Evolutionary conservation across 2,888 invertebrate genomes (phyloP), one percentile per base, ranked within the genome.

Genomic region (Choristoneura rosaceana): DNA sequence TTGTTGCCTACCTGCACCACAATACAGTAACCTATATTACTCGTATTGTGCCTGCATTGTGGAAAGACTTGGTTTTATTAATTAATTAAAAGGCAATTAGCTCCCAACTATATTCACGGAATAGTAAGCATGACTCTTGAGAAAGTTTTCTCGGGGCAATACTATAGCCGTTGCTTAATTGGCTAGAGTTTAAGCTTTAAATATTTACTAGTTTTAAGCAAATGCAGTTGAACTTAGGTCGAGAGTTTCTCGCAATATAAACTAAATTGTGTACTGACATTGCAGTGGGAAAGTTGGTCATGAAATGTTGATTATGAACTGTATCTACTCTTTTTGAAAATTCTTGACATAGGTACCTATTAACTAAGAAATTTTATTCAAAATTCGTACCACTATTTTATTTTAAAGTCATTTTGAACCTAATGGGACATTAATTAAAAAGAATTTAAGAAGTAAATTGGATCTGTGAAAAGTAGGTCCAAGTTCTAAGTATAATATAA

Each of bases 121-220:
- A 82, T 83, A 38, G 4, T 38, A 83, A 86, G 86, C 79, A 76
- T 78, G 76, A 74, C 79, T 71, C 80, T 84, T 75, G 78, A 81
- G 81, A 89, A 91, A 91, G 80, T 90, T 90, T 79, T 78, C 81
- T 76, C 83, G 81, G 81, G 80, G 86, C 83, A 84, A 85, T 84
- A 84, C 85, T 81, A 84, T 83, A 82, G 84, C 83, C 64, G 73
- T 82, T 81, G 86, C 84, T 87, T 92, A 91, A 92, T 92, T 92
- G 91, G 91, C 84, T 85, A 82, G 86, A 87, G 86, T 87, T 90
- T 88, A 74, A 75, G 69, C 69, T 70, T 59, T 71, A 69, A 73
- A 88, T 87, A 89, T 87, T 91, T 90, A 87, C 87, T 86, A 90
- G 83, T 88, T 89, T 87, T 81, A 86, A 88, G 86, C 84, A 86